Evolutionary conservation across 2,888 invertebrate species (phyloP), one percentile per base, ranked within the genome.

Genomic region (Trissonchulus latispiculum): DNA sequence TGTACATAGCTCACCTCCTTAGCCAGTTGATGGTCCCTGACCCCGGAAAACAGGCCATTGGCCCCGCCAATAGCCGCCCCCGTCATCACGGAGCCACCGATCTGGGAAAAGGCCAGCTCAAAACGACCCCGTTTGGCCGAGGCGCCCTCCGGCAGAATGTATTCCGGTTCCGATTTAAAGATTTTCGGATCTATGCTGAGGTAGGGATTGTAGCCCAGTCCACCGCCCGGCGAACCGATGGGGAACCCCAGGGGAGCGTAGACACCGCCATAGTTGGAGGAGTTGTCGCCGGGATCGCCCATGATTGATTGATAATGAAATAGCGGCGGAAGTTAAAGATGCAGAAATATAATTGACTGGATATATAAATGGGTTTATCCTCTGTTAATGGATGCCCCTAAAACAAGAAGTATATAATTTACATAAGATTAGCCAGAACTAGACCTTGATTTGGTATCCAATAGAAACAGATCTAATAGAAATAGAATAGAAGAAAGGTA

Each of bases 61-160:
- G 29, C 36, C 3, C 72, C 72, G 31, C 67, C 70, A 71, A 48
- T 23, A 35, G 1, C 72, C 76, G 69, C 77, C 84, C 85, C 85
- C 75, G 81, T 79, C 89, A 95, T 91, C 77, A 93, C 92, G 59
- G 93, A 92, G 77, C 91, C 91, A 78, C 96, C 96, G 78, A 96
- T 95, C 76, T 87, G 86, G 59, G 93, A 93, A 81, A 96, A 91
- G 3, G 95, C 95, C 78, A 95, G 87, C 84, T 96, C 96, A 80
- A 96, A 94, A 77, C 95, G 88, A 18, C 95, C 96, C 79, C 96
- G 88, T 79, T 92, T 91, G 86, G 92, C 91, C 71, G 79, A 79
- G 36, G 83, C 82, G 61, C 95, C 95, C 85, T 95, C 95, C 70
- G 94, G 91, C 80, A 95, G 92, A 80, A 96, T 91, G 83, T 93